Evolutionary conservation across 2,797 vertebrate species (phyloP).

Genomic region (Gallirallus australis): DNA sequence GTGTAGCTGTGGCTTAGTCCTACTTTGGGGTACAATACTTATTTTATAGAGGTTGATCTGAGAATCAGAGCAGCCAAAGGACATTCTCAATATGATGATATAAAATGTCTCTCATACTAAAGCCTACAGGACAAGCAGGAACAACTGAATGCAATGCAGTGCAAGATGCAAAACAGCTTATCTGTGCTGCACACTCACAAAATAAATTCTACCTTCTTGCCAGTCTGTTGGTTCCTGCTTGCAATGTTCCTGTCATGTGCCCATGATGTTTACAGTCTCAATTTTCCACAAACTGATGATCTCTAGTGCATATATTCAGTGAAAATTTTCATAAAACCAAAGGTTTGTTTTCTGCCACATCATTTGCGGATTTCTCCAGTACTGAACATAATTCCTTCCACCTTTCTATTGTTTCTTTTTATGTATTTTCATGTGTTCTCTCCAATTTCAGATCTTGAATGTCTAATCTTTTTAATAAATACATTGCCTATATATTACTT

Average conservation of each 20-base stretch:
- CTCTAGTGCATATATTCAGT: background rate
- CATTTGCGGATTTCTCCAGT: background rate
- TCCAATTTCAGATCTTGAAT: background rate
- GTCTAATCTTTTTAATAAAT: background rate
- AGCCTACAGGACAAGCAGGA: background rate
- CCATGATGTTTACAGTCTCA: background rate
- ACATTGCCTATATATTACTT: background rate
- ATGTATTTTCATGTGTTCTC: background rate
- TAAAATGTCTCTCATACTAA: background rate
- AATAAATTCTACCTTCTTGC: background rate
- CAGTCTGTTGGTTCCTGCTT: background rate
- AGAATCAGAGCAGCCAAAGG: background rate
- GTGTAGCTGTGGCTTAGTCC: background rate
- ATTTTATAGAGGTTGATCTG: background rate
- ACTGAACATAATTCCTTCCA: background rate
- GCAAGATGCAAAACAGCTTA: fast-evolving
- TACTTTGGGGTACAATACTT: background rate
- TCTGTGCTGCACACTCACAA: background rate
- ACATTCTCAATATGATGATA: background rate
- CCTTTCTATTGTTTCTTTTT: background rate
- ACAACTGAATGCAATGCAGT: background rate
- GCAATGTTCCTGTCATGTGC: background rate
- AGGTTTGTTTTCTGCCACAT: fast-evolving
- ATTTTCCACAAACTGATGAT: background rate
- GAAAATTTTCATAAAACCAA: background rate